Conservation (phyloP, 2,113 vertebrate genomes). For the Acinonyx jubatus region DNA sequence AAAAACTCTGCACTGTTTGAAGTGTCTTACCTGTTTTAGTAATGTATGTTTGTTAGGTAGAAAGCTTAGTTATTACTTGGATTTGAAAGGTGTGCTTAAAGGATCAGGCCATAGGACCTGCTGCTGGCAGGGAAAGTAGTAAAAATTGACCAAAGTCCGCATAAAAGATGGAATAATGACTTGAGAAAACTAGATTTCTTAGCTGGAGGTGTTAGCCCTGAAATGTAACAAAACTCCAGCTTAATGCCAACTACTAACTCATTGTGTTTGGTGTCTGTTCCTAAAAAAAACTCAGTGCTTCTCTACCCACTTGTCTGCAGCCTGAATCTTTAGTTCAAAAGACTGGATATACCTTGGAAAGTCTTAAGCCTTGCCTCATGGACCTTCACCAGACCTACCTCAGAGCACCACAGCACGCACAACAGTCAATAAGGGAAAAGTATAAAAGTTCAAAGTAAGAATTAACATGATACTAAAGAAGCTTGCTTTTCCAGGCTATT, state of each 20-base stretch:
- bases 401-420: slow-evolving; percentile 91
- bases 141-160: neutral
- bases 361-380: slow-evolving; percentile 92
- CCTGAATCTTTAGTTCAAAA: slow-evolving; percentile 87
- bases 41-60: neutral
- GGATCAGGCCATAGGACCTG: neutral
- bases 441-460: slow-evolving; percentile 96
- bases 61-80: neutral
- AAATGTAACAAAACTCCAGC: neutral
- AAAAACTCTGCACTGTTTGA: neutral
- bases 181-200: neutral
- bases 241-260: neutral
- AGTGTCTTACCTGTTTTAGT: neutral
- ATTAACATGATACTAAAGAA: neutral
- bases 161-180: neutral
- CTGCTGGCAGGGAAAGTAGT: neutral
- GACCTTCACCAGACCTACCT: slow-evolving; percentile 94
- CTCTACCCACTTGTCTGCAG: slow-evolving; percentile 79
- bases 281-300: neutral
- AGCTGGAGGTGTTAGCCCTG: neutral
- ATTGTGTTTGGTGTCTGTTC: neutral
- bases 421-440: slow-evolving; percentile 97
- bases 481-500: neutral
- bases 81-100: neutral
- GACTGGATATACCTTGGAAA: slow-evolving; percentile 92